These are phyloP conservation scores for Eonycteris spelaea DNA, from an alignment of 2,113 vertebrate genomes.

Conservation along the genomic window DNA sequence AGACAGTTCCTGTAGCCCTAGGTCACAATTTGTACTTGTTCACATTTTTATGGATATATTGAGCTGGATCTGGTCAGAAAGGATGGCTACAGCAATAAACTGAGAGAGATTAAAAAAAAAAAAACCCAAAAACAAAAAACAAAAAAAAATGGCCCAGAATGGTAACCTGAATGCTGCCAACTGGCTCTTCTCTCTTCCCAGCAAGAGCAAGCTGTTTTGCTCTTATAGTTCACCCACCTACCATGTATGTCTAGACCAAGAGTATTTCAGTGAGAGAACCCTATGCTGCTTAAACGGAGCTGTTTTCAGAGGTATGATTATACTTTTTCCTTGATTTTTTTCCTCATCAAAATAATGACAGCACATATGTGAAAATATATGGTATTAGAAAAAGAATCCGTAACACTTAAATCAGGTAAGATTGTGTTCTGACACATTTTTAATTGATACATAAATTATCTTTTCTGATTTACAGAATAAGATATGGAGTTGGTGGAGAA, in stretches of 20 bases:
- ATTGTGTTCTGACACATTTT: not conserved
- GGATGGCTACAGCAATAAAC: not conserved
- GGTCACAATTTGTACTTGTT: not conserved
- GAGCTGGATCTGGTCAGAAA: not conserved
- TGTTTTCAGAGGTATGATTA: not conserved
- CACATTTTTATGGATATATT: not conserved
- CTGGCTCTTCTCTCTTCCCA: not conserved
- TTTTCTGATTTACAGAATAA: constrained; percentile 13
- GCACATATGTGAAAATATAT: not conserved
- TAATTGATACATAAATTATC: constrained; percentile 37
- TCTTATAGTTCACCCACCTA: not conserved
- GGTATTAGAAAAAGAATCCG: not conserved
- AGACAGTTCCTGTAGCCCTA: not conserved
- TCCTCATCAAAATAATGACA: constrained; percentile 2
- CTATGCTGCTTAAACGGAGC: not conserved
- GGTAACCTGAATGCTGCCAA: not conserved
- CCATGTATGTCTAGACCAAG: not conserved
- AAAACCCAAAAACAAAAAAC: not conserved
- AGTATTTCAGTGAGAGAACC: not conserved
- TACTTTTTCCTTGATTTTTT: not conserved
- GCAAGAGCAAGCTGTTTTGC: not conserved
- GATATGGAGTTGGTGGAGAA: not conserved
- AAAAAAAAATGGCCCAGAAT: not conserved
- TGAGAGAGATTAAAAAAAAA: not conserved
- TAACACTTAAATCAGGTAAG: constrained; percentile 8